A percentile compares a stretch with the other conserved stretches of the same genome.
These are phyloP conservation scores for Hypomesus transpacificus DNA, from an alignment of 2,113 vertebrate genomes.

Conservation along the genomic window DNA sequence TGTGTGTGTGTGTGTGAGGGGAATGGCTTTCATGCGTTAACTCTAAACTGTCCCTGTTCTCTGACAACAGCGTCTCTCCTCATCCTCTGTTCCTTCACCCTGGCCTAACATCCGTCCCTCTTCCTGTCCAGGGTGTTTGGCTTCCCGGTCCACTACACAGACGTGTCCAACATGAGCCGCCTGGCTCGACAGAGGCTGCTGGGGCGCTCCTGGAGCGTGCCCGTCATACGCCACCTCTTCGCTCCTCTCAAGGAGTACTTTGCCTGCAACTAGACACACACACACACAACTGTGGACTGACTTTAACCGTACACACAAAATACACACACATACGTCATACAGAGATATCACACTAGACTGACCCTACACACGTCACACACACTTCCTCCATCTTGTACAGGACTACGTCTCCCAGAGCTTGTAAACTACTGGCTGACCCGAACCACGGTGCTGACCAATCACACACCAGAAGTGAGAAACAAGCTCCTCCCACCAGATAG, in stretches of 20 bases:
- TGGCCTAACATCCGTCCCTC: slow-evolving; percentile 13
- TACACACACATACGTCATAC: slow-evolving; percentile 22
- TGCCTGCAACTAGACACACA: slow-evolving; percentile 85
- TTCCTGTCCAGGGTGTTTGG: slow-evolving; percentile 82
- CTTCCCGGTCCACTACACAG: slow-evolving; percentile 98
- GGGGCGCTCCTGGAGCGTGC: slow-evolving; percentile 97
- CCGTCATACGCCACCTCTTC: slow-evolving; percentile 97
- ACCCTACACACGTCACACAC: slow-evolving; percentile 19
- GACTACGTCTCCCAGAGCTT: neutral
- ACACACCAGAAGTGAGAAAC: neutral
- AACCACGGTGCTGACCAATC: slow-evolving; percentile 5
- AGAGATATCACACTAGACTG: slow-evolving; percentile 19
- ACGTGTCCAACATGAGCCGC: slow-evolving; percentile 99
- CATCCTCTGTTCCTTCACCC: neutral
- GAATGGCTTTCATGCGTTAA: neutral
- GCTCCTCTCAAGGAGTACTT: slow-evolving; percentile 98
- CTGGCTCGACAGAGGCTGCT: slow-evolving; percentile 95
- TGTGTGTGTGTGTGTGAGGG: neutral
- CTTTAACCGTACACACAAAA: slow-evolving; percentile 24
- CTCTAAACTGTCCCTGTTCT: neutral
- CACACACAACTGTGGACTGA: slow-evolving; percentile 17
- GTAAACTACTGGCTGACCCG: neutral
- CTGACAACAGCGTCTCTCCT: too few species aligned
- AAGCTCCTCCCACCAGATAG: neutral
- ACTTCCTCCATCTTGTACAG: slow-evolving; percentile 2